Evolutionary conservation across 2,888 invertebrate species (phyloP).

Genomic region (Lucinisca nassula): DNA sequence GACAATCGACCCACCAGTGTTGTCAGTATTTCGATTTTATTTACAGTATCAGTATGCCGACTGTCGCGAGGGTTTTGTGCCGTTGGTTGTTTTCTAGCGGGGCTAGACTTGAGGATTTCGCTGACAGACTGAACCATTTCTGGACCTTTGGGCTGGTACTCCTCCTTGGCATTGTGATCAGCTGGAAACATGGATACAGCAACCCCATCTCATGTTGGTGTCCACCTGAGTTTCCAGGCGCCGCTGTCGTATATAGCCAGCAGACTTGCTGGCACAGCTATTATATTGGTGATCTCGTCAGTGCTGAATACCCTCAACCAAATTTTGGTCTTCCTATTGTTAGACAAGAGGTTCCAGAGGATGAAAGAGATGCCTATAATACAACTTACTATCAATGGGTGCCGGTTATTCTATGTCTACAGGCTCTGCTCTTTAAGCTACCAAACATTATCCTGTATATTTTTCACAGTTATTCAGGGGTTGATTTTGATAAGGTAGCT

Average conservation of each 20-base stretch:
- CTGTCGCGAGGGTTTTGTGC: constrained; percentile 32
- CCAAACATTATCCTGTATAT: constrained; percentile 63
- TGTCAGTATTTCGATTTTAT: too few relatives aligned
- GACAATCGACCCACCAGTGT: too few relatives aligned
- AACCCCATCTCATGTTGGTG: constrained; percentile 51
- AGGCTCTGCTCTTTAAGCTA: constrained; percentile 64
- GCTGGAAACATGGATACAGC: constrained; percentile 52
- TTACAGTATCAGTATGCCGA: constrained; percentile 60
- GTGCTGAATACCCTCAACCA: too few relatives aligned
- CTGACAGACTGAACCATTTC: constrained; percentile 65
- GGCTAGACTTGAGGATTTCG: constrained; percentile 58
- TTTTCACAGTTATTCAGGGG: constrained; percentile 50
- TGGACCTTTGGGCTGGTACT: constrained; percentile 67
- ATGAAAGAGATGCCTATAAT: background rate
- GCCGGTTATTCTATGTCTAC: constrained; percentile 55
- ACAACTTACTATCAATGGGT: constrained; percentile 59
- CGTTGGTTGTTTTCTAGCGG: constrained; percentile 38
- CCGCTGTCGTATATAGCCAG: background rate
- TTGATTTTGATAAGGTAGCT: constrained; percentile 56
- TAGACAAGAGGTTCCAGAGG: background rate
- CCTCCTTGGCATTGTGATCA: constrained; percentile 45
- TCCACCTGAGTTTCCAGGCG: constrained; percentile 41
- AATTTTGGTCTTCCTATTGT: background rate
- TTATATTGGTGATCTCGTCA: too few relatives aligned
- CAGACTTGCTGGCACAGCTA: constrained; percentile 56